Evolutionary conservation across 2,113 vertebrate genomes (phyloP).

Genomic region (Pseudopipra pipra): DNA sequence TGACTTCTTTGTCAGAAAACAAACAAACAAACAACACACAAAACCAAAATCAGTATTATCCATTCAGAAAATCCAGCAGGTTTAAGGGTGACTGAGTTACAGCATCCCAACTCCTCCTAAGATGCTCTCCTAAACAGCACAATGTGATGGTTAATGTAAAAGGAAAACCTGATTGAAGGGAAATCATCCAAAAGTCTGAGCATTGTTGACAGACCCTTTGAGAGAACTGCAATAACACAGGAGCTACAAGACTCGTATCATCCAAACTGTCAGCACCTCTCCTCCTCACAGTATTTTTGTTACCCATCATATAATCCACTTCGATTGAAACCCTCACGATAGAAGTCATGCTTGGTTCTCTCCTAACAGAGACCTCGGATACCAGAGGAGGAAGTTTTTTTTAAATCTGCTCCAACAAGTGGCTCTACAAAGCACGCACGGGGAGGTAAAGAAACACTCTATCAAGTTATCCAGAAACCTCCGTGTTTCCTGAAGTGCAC

Average conservation of each 20-base stretch:
- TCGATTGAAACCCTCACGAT: neutral
- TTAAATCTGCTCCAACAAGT: neutral
- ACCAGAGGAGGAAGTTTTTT: neutral
- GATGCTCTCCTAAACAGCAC: neutral
- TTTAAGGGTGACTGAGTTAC: neutral
- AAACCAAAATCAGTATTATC: neutral
- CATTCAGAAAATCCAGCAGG: neutral
- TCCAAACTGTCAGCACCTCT: slow-evolving; percentile 45
- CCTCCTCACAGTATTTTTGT: slow-evolving; percentile 34
- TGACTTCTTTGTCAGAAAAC: neutral
- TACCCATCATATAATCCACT: neutral
- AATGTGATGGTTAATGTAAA: neutral
- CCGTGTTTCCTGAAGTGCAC: neutral
- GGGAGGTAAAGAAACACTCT: neutral
- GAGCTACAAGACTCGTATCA: slow-evolving; percentile 18
- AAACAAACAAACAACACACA: neutral
- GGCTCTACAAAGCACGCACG: neutral
- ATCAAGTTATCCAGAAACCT: neutral
- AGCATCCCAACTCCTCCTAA: neutral
- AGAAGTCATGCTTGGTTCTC: neutral
- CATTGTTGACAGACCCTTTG: slow-evolving; percentile 24
- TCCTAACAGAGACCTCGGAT: neutral
- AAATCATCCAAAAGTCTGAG: neutral
- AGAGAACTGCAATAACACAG: slow-evolving; percentile 4
- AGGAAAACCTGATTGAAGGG: neutral